Percentiles rank a stretch among this genome's conserved stretches.
Conservation (phyloP, 2,797 vertebrate species). For the Pipistrellus pipistrellus region DNA sequence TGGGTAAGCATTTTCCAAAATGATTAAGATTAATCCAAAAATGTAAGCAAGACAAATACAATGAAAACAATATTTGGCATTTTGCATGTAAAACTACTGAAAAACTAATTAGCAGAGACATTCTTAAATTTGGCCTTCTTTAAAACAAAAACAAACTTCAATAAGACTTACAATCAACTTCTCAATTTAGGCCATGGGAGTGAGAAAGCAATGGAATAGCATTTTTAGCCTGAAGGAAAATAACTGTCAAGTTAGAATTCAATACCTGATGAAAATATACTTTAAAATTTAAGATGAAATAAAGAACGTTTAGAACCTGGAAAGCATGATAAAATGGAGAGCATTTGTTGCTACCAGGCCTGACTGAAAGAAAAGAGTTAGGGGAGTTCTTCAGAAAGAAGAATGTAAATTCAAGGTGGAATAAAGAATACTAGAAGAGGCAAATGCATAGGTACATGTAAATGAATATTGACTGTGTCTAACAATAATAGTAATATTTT, state of each 20-base stretch:
- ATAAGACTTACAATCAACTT: background rate
- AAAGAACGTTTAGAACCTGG: background rate
- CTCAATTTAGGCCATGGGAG: background rate
- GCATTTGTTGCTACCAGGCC: background rate
- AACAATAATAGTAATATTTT: background rate
- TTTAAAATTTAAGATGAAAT: conserved; percentile 33
- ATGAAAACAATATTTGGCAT: background rate
- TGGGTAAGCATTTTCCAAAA: conserved; percentile 16
- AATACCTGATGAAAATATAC: background rate
- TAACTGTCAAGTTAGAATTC: background rate
- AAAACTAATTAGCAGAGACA: background rate
- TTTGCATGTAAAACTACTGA: background rate
- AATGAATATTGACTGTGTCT: background rate
- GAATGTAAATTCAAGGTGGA: background rate
- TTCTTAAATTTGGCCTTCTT: background rate
- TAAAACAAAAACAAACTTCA: background rate
- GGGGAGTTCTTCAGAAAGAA: conserved; percentile 3
- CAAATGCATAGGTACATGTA: background rate
- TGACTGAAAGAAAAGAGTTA: background rate
- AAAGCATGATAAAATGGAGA: background rate
- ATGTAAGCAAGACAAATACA: conserved; percentile 28
- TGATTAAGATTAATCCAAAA: background rate
- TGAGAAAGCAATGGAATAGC: background rate
- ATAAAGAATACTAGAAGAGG: background rate
- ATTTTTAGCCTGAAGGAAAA: background rate